Evolutionary conservation across 2,888 invertebrate genomes (phyloP).

Genomic region (Cheilosia urbana): DNA sequence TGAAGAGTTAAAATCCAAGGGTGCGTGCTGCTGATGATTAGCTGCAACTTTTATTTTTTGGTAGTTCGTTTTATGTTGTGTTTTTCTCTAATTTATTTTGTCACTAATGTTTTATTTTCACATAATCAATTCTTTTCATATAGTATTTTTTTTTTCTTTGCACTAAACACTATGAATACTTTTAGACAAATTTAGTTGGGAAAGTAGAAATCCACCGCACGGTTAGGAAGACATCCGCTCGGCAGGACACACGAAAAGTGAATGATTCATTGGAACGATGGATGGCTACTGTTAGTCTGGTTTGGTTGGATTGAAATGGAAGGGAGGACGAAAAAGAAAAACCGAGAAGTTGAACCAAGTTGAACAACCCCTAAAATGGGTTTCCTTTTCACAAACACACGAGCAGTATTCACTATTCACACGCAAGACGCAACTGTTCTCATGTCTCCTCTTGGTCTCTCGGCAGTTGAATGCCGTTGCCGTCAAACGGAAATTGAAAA

Average conservation of each 20-base stretch:
- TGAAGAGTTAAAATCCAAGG: conserved; percentile 14
- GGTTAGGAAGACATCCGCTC: conserved; percentile 33
- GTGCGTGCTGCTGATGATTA: neutral
- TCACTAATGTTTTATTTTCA: conserved; percentile 6
- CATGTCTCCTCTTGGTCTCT: neutral
- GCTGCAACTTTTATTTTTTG: neutral
- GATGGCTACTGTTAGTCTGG: conserved; percentile 62
- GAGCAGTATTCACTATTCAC: neutral
- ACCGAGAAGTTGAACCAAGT: conserved; percentile 25
- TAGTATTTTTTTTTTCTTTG: neutral
- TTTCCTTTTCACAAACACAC: conserved; percentile 13
- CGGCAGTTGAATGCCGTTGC: conserved; percentile 9
- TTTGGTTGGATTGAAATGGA: conserved; percentile 7
- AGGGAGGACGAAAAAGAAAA: neutral
- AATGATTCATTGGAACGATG: conserved; percentile 48
- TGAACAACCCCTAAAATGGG: conserved; percentile 38
- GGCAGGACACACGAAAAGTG: conserved; percentile 56
- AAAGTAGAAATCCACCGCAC: conserved; percentile 25
- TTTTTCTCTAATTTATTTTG: neutral
- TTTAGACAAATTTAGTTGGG: neutral
- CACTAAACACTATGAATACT: conserved; percentile 1
- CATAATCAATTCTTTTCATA: conserved; percentile 1
- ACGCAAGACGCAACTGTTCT: neutral
- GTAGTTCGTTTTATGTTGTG: neutral
- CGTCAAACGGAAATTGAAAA: conserved; percentile 38